phyloP scores from a whole-genome alignment of 2,888 invertebrate genomes.

The Drosophila formosana region DNA sequence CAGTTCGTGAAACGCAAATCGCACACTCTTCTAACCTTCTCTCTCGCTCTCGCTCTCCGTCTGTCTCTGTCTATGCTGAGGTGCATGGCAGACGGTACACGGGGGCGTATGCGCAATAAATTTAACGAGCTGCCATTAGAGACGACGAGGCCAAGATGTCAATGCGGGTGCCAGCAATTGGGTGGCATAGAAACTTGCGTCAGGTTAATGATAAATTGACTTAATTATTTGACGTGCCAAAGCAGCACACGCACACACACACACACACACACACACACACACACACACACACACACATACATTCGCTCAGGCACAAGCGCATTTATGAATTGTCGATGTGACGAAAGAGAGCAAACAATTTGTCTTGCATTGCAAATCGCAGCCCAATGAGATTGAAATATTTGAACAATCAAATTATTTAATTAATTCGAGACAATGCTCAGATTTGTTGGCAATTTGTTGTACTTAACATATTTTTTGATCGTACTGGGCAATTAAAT shows the following conservation, averaged over 20 bases:
- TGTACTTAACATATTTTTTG: no score
- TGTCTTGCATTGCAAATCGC: neutral
- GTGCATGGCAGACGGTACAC: conserved; percentile 43
- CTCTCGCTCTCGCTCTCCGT: conserved; percentile 1
- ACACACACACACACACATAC: conserved; percentile 14
- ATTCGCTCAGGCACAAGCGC: neutral
- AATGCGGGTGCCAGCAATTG: conserved; percentile 21
- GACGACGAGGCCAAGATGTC: conserved; percentile 62
- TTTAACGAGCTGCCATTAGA: conserved; percentile 79
- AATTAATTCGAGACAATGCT: neutral
- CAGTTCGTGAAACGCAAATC: conserved; percentile 64
- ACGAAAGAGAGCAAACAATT: neutral
- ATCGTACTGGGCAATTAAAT: no score
- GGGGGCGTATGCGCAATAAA: conserved; percentile 78
- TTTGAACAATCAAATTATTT: conserved; percentile 6
- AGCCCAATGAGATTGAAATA: conserved; percentile 3
- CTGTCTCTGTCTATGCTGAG: conserved; percentile 4
- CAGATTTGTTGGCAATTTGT: neutral
- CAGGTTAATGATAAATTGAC: conserved; percentile 75
- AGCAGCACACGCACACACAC: conserved; percentile 34
- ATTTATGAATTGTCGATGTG: conserved; percentile 15
- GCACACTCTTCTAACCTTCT: conserved; percentile 13
- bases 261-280: conserved; percentile 7
- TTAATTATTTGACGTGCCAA: conserved; percentile 75
- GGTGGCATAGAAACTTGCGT: conserved; percentile 48